Evolutionary conservation across 2,113 vertebrate genomes (phyloP), one percentile per base, ranked within the genome.

Genomic region (Craseonycteris thonglongyai): DNA sequence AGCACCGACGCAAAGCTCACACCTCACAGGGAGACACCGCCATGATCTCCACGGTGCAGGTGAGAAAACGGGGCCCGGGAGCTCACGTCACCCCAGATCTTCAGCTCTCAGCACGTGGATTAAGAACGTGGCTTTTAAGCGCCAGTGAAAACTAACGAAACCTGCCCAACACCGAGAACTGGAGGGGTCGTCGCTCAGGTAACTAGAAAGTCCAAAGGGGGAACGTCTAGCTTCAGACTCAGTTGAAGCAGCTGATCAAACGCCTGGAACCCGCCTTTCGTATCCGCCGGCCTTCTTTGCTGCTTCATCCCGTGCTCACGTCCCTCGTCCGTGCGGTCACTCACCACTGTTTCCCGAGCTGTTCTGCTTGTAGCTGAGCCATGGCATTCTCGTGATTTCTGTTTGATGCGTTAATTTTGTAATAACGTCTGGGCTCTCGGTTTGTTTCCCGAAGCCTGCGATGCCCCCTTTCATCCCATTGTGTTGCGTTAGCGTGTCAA

Each of bases 351-450:
- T 84, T 68, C n/a, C 24, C 42, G 49, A 61, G 19, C 47, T 58
- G 30, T 81, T 95, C 94, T 22, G 35, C n/a, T 51, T 65, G 45
- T 59, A n/a, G 13, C 42, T n/a, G 12, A 24, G 10, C 4, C 49
- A 14, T 93, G 54, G 95, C 79, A 65, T 59, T 87, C 11, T 58
- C 54, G 16, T 83, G 54, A 49, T 63, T 79, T 86, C 69, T 49
- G 15, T 80, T 88, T 88, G 85, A 92, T 93, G 88, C 7, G 69
- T 92, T 96, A 76, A 71, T 81, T 75, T 86, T 54, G 51, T 56
- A 81, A 87, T 45, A 28, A 68, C 24, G 16, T 35, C 65, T 82
- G 45, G 18, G 21, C 40, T 91, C 68, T 91, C 45, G 28, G 24
- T 89, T 93, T 94, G 22, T 96, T 86, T 59, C 33, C 61, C 61